Conservation (phyloP, 1,140 invertebrate genomes). For the Diorhabda carinulata region DNA sequence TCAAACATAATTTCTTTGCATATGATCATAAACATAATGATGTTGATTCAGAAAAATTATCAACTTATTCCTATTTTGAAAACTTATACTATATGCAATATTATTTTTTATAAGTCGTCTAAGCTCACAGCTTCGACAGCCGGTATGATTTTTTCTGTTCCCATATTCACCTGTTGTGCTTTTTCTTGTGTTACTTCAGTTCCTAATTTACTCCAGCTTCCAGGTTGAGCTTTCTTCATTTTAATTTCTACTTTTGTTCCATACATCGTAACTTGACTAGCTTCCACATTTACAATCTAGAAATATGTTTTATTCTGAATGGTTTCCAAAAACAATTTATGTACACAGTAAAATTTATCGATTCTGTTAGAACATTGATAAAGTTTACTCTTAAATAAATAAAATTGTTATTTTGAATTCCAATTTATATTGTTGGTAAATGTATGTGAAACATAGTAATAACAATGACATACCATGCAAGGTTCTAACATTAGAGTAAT, state of each 20-base stretch:
- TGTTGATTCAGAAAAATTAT: too few relatives aligned
- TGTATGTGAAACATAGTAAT: not conserved
- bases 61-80: too few relatives aligned
- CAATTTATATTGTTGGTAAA: too few relatives aligned
- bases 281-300: conserved; percentile 56
- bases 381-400: too few relatives aligned
- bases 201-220: conserved; percentile 75
- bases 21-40: too few relatives aligned
- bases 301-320: not conserved
- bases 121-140: conserved; percentile 42
- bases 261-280: conserved; percentile 73
- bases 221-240: conserved; percentile 79
- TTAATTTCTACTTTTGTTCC: conserved; percentile 96
- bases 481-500: not conserved
- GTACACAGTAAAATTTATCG: too few relatives aligned
- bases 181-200: conserved; percentile 44
- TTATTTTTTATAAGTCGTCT: conserved; percentile 38
- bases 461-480: not conserved
- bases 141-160: conserved; percentile 25
- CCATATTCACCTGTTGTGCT: not conserved
- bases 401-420: too few relatives aligned
- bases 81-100: too few relatives aligned
- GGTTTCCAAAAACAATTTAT: too few relatives aligned
- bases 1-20: too few relatives aligned
- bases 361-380: too few relatives aligned